Base-by-base conservation (phyloP, 2,113 vertebrate genomes). In the Eulemur rufifrons region DNA sequence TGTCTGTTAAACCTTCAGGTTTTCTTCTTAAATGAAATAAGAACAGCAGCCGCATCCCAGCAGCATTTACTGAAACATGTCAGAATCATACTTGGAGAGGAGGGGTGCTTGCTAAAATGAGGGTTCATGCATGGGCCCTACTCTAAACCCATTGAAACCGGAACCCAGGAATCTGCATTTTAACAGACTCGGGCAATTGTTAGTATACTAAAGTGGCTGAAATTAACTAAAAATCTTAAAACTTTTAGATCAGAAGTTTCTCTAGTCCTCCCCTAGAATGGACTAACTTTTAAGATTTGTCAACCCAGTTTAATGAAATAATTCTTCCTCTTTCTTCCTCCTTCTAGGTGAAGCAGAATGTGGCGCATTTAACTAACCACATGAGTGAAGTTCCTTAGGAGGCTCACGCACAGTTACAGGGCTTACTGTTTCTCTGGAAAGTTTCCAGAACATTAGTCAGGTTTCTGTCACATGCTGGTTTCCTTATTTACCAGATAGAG, bases 271-370 rank as follows among this genome's bases (percentile, higher is more conserved):
- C 4, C 39, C 9, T 17, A 68, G 76, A 78, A 85, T n/a, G 61
- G 68, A 29, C 23, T 17, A 50, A 45, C 80, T 78, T 66, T 14
- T 21, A 52, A 63, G 52, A 68, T 54, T 56, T 20, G n/a, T 32
- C 21, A 34, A 2, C 54, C 20, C 69, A 14, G 37, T 32, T 85
- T 39, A 85, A 69, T 66, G 74, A 89, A 15, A 23, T 66, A 39
- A 77, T 71, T 37, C 63, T 85, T 81, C 29, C 56, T 34, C 15
- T 92, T 47, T 85, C 45, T 80, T 18, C 39, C 9, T 4, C 25
- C 66, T 29, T 78, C 9, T 37, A 98, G 97, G 94, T 98, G 87
- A 97, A 90, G 81, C 74, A 42, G 86, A 83, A 37, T n/a, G 2
- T 2, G 77, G 23, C 0, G 4, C 54, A 45, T 50, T 17, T 20